Conservation (phyloP, 2,797 vertebrate species). For the Philypnodon macrostomus region DNA sequence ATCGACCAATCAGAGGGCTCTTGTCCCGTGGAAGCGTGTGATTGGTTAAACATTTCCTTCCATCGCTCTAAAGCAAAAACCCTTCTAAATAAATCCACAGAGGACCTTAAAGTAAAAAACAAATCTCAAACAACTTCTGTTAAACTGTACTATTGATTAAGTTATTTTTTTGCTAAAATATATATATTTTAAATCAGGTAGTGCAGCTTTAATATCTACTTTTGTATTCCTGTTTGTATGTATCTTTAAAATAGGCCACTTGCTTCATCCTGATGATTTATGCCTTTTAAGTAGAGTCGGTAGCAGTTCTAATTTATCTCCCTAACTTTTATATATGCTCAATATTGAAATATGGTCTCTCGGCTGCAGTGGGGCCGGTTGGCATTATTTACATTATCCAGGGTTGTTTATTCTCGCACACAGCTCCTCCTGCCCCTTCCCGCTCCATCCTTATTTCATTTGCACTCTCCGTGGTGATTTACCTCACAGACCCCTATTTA, state of each 20-base stretch:
- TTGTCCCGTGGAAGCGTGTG: too few species aligned
- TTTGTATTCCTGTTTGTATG: conserved; percentile 32
- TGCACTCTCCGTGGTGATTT: conserved; percentile 65
- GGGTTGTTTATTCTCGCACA: conserved; percentile 57
- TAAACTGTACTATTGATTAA: too few species aligned
- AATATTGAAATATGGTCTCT: conserved; percentile 69
- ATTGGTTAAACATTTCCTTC: too few species aligned
- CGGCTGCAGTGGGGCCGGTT: conserved; percentile 34
- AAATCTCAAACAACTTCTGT: too few species aligned
- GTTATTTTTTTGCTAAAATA: too few species aligned
- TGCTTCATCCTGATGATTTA: conserved; percentile 51
- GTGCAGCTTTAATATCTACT: too few species aligned
- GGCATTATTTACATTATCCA: conserved; percentile 68
- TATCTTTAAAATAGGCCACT: conserved; percentile 53
- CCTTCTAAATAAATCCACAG: too few species aligned
- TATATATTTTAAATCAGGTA: too few species aligned
- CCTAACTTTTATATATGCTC: conserved; percentile 56
- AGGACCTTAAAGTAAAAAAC: too few species aligned
- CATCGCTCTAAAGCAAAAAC: too few species aligned
- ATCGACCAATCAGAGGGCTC: too few species aligned
- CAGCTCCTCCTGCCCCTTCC: conserved; percentile 28
- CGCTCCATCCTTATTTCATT: conserved; percentile 64
- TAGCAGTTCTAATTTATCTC: conserved; percentile 52
- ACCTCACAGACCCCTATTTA: conserved; percentile 73
- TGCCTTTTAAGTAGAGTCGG: conserved; percentile 36